These are phyloP conservation scores for Cristatella mucedo DNA, from an alignment of 2,888 invertebrate genomes.

Conservation along the genomic window DNA sequence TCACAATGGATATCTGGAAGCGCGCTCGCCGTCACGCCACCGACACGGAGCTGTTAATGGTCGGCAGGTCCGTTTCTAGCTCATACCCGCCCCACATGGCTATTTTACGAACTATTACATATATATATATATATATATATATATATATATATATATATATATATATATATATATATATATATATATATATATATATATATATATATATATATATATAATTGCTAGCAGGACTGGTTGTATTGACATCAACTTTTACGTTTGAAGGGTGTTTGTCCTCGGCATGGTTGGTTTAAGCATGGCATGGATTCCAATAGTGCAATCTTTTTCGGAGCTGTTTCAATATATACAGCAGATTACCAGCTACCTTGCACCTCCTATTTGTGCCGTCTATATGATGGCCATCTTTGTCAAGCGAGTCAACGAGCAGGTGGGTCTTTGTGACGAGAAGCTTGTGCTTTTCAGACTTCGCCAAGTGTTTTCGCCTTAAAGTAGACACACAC, in stretches of 20 bases:
- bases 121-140: too few relatives aligned
- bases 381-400: constrained; percentile 42
- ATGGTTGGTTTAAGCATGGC: constrained; percentile 30
- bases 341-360: constrained; percentile 45
- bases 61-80: constrained; percentile 39
- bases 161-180: too few relatives aligned
- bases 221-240: too few relatives aligned
- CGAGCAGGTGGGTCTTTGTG: constrained; percentile 40
- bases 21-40: constrained; percentile 31
- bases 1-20: constrained; percentile 42
- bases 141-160: too few relatives aligned
- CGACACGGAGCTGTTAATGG: constrained; percentile 40
- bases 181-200: too few relatives aligned
- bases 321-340: constrained; percentile 42
- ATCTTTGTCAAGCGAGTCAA: constrained; percentile 41
- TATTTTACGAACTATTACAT: too few relatives aligned
- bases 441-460: too few relatives aligned
- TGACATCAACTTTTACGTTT: too few relatives aligned
- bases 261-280: constrained; percentile 26
- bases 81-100: too few relatives aligned
- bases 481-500: too few relatives aligned
- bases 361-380: constrained; percentile 43
- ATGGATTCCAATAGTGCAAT: constrained; percentile 43
- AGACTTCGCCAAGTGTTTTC: too few relatives aligned
- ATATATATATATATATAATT: too few relatives aligned